These are phyloP conservation scores for Trididemnum nubilum DNA, from an alignment of 23 tunicate species.

Conservation along the genomic window DNA sequence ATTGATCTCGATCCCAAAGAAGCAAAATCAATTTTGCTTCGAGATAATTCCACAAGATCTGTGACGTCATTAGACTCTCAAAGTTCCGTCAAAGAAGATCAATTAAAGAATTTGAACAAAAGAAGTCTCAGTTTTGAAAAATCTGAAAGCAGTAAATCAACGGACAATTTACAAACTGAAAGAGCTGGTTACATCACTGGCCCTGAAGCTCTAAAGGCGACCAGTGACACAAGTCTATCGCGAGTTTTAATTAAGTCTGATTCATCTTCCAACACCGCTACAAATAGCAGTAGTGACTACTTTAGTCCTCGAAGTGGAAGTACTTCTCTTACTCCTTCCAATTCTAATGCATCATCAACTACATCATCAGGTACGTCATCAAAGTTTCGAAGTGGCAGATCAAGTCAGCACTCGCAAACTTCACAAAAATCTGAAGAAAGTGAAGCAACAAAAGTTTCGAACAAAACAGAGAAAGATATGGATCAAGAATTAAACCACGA, in stretches of 20 bases:
- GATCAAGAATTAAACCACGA: background rate
- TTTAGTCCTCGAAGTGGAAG: slow-evolving; percentile 75
- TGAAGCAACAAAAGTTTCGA: background rate
- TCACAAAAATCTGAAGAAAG: background rate
- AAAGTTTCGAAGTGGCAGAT: background rate
- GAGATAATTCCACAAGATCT: background rate
- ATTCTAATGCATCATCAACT: slow-evolving; percentile 71
- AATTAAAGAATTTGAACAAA: background rate
- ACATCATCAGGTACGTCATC: background rate
- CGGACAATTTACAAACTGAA: background rate
- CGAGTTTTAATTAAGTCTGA: background rate
- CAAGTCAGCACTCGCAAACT: background rate
- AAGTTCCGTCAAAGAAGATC: background rate
- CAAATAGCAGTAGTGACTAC: slow-evolving; percentile 65
- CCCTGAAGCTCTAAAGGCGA: background rate
- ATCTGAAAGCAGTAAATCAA: background rate
- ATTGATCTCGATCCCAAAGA: background rate
- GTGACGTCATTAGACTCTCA: background rate
- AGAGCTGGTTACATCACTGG: background rate
- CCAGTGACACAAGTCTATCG: background rate
- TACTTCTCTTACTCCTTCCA: slow-evolving; percentile 60
- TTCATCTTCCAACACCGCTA: background rate
- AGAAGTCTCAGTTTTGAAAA: background rate
- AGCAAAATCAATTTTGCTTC: slow-evolving; percentile 1
- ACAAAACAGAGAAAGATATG: background rate